phyloP scores from a whole-genome alignment of 2,888 invertebrate species.

The Eucera pruinosa region DNA sequence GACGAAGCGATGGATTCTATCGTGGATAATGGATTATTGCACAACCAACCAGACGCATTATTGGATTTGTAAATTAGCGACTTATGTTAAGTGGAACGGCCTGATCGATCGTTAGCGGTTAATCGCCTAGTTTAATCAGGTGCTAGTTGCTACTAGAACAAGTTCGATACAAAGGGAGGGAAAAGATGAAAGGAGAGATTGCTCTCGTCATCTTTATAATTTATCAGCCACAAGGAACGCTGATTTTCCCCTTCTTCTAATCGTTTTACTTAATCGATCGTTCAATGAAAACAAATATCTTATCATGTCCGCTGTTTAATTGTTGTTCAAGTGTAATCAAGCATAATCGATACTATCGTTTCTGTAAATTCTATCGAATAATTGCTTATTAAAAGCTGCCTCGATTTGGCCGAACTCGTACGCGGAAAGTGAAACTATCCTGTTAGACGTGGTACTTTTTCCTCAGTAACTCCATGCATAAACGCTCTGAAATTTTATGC shows the following conservation, averaged over 20 bases:
- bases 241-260: not conserved
- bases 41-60: constrained; percentile 24
- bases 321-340: constrained; percentile 38
- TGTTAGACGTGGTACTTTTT: not conserved
- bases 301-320: constrained; percentile 30
- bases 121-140: constrained; percentile 62
- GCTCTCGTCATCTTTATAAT: constrained; percentile 35
- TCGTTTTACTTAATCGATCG: constrained; percentile 28
- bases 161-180: not conserved
- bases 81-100: constrained; percentile 58
- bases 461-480: not conserved
- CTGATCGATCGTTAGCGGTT: constrained; percentile 56
- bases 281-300: constrained; percentile 39
- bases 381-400: not conserved
- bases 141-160: constrained; percentile 17
- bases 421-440: constrained; percentile 7
- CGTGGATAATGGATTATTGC: constrained; percentile 49
- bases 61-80: constrained; percentile 60
- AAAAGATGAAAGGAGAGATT: not conserved
- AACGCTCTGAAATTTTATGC: not conserved
- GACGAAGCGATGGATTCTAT: constrained; percentile 29
- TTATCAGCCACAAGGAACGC: constrained; percentile 36
- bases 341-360: constrained; percentile 42
- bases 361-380: constrained; percentile 37
- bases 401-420: not conserved